These are phyloP conservation scores for Mesochorus sp. DNA, from an alignment of 2,888 invertebrate genomes.

Conservation along the genomic window DNA sequence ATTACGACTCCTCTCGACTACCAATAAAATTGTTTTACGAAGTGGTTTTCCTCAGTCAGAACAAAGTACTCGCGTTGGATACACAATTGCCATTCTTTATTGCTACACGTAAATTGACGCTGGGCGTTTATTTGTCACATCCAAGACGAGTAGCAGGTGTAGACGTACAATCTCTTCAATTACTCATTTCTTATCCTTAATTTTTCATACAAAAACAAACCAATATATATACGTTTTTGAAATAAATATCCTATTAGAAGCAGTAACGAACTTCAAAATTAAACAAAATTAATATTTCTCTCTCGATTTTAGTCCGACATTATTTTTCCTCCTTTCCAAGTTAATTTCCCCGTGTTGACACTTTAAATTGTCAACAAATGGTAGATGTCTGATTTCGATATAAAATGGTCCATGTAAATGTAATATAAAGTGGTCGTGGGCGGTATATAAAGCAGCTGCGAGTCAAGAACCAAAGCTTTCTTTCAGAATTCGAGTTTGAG, in stretches of 20 bases:
- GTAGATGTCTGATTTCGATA: background rate
- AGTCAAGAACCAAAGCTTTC: constrained; percentile 37
- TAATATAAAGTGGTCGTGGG: background rate
- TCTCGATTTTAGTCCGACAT: too few relatives aligned
- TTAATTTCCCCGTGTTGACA: background rate
- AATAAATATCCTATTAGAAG: background rate
- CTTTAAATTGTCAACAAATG: background rate
- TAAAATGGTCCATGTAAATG: background rate
- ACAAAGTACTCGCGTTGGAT: constrained; percentile 29
- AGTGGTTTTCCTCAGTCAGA: constrained; percentile 16
- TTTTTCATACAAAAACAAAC: background rate
- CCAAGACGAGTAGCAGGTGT: too few relatives aligned
- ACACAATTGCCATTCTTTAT: constrained; percentile 22
- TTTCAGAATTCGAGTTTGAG: constrained; percentile 32
- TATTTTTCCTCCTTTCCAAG: too few relatives aligned
- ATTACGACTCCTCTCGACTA: constrained; percentile 51
- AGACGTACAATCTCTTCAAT: too few relatives aligned
- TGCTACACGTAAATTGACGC: background rate
- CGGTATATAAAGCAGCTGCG: constrained; percentile 23
- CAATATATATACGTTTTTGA: background rate
- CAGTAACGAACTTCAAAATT: too few relatives aligned
- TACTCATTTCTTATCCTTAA: background rate
- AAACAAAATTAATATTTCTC: too few relatives aligned
- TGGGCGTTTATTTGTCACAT: constrained; percentile 1
- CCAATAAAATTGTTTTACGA: constrained; percentile 57